These are phyloP conservation scores for Manduca sexta DNA, from an alignment of 1,140 invertebrate genomes.

Conservation along the genomic window DNA sequence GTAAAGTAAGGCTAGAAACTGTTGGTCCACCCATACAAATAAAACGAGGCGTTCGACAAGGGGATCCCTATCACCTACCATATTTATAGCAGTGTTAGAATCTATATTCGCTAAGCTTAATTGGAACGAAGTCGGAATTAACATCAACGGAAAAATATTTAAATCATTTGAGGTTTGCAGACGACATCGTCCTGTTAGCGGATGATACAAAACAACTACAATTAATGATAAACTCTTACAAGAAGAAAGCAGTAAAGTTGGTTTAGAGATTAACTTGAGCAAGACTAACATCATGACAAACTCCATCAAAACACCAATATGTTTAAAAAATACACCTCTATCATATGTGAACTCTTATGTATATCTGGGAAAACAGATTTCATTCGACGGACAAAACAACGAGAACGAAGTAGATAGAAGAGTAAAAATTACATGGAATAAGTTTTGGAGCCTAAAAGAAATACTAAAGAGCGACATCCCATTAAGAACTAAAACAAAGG, in stretches of 20 bases:
- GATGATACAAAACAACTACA: neutral
- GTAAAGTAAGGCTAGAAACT: neutral
- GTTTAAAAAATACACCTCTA: neutral
- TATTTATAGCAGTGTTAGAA: slow-evolving; percentile 2
- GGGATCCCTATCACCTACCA: slow-evolving; percentile 4
- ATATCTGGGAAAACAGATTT: slow-evolving; percentile 5
- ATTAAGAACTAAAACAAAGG: slow-evolving; percentile 7
- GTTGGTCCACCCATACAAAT: neutral
- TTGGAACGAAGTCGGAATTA: neutral
- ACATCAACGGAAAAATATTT: slow-evolving; percentile 2
- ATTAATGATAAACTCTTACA: slow-evolving; percentile 1
- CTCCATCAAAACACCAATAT: neutral
- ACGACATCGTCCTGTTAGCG: slow-evolving; percentile 4
- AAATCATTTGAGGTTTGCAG: slow-evolving; percentile 7
- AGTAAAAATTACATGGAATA: slow-evolving; percentile 8
- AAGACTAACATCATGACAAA: slow-evolving; percentile 4
- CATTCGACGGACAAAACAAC: slow-evolving; percentile 5
- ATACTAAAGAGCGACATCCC: slow-evolving; percentile 5
- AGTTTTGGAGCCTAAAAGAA: slow-evolving; percentile 10
- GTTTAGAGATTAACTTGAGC: neutral
- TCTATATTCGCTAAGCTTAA: neutral
- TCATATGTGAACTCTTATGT: slow-evolving; percentile 4
- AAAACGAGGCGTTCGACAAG: neutral
- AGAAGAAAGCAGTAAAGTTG: slow-evolving; percentile 2
- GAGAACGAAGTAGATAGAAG: slow-evolving; percentile 5